phyloP scores from a whole-genome alignment of 2,797 vertebrate genomes.

The Enteromius trimaculatus region DNA sequence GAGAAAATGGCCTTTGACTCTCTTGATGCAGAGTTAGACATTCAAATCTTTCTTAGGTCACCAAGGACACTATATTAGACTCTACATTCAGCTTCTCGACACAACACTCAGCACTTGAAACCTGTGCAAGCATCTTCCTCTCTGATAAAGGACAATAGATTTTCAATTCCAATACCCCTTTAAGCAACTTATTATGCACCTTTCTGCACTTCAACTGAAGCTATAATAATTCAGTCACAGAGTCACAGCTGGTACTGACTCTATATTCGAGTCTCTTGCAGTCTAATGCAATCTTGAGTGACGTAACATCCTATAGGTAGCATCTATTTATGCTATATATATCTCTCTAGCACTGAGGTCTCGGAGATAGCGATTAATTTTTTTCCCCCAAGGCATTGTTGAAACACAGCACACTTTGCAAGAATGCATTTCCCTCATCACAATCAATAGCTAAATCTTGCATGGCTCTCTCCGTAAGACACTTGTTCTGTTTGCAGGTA shows the following conservation, averaged over 20 bases:
- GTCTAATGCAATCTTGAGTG: constrained; percentile 6
- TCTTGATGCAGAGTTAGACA: not conserved
- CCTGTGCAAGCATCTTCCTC: not conserved
- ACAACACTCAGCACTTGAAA: not conserved
- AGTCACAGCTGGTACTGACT: constrained; percentile 3
- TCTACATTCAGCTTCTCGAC: not conserved
- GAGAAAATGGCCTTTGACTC: not conserved
- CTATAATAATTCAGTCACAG: not conserved
- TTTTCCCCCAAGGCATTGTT: constrained; percentile 21
- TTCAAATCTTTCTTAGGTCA: not conserved
- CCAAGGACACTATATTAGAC: not conserved
- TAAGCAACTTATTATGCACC: not conserved
- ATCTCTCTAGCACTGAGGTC: constrained; percentile 11
- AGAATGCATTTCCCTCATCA: constrained; percentile 17
- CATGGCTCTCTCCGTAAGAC: not conserved
- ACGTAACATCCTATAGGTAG: constrained; percentile 3
- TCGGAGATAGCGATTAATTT: constrained; percentile 26
- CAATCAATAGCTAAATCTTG: constrained; percentile 50
- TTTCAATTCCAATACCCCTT: not conserved
- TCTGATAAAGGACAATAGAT: not conserved
- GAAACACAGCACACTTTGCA: constrained; percentile 1
- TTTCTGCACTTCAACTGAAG: not conserved
- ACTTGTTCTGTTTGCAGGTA: constrained; percentile 19
- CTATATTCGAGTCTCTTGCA: not conserved
- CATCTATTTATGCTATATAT: constrained; percentile 35